These are phyloP conservation scores for Drosophila takahashii DNA, from an alignment of 1,140 invertebrate species.

Conservation along the genomic window DNA sequence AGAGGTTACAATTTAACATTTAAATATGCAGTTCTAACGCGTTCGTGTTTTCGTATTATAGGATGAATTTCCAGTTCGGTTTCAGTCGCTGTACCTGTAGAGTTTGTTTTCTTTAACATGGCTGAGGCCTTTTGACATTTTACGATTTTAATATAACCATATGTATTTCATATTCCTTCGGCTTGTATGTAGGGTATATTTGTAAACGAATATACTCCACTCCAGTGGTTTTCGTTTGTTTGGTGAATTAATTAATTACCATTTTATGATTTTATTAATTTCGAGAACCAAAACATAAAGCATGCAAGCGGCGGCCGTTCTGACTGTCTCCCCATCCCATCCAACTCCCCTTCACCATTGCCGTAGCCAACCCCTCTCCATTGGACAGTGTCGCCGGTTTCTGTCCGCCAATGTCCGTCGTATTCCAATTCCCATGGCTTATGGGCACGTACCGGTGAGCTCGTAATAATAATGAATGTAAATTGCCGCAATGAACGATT, in stretches of 20 bases:
- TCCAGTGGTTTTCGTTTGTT: constrained; percentile 36
- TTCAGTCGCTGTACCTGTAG: no score
- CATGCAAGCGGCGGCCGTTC: constrained; percentile 34
- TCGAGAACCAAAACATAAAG: constrained; percentile 57
- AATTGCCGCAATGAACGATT: constrained; percentile 81
- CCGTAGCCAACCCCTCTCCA: constrained; percentile 5
- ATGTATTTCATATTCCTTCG: background rate
- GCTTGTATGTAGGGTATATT: background rate
- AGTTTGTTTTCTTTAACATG: no score
- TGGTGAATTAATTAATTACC: constrained; percentile 77
- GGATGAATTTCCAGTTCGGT: no score
- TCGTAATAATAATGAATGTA: constrained; percentile 82
- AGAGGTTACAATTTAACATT: no score
- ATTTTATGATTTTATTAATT: constrained; percentile 83
- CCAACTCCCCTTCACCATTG: background rate
- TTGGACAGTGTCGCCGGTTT: constrained; percentile 32
- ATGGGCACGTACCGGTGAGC: constrained; percentile 69
- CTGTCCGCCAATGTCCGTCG: constrained; percentile 30
- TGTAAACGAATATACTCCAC: background rate
- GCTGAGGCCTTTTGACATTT: no score
- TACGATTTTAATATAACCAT: no score
- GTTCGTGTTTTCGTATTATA: no score
- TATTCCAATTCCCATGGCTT: constrained; percentile 79
- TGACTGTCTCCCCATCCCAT: constrained; percentile 12
- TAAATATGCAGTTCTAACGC: no score